Evolutionary conservation across 2,797 vertebrate species (phyloP), one percentile per base, ranked within the genome.

Genomic region (Galaxias olidus): DNA sequence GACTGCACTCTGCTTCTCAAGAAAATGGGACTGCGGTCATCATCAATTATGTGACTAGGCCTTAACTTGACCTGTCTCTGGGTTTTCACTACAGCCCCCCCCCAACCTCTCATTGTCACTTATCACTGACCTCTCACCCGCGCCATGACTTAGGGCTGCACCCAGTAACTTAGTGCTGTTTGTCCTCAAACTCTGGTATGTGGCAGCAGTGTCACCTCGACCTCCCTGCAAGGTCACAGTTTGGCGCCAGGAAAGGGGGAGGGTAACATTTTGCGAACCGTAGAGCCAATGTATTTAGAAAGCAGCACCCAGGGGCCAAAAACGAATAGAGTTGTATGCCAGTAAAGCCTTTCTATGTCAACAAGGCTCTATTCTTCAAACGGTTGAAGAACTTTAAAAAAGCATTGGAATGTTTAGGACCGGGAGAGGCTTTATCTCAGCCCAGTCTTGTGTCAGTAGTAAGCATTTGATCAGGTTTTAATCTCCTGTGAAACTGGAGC

Each of bases 131-230:
- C 69, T 66, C 53, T 65, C 53, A 48, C 57, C 74, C 62, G n/a
- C 41, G 51, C 17, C 42, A 40, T 76, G 69, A 74, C 73, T 70
- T 75, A n/a, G 13, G 8, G 20, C 44, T 48, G 58, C 13, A 30
- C 12, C 45, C 55, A 71, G 69, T 78, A 74, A 58, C 64, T 74
- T 58, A 14, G 68, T 60, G 61, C 61, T 30, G 46, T 59, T 63
- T 15, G 14, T 13, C 48, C 54, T 60, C 52, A 72, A 70, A 53
- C 18, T 17, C 63, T 81, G 72, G 68, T 79, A 75, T 81, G 71
- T 76, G 60, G 61, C 63, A 57, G 59, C 51, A 30, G 49, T 72
- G 61, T 77, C 66, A 63, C 74, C 66, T 65, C 62, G 46, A 19
- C 58, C 72, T 64, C 40, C 55, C 48, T 30, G 49, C 44, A 55